phyloP scores from a whole-genome alignment of 2,113 vertebrate species.

The Ochotona princeps region DNA sequence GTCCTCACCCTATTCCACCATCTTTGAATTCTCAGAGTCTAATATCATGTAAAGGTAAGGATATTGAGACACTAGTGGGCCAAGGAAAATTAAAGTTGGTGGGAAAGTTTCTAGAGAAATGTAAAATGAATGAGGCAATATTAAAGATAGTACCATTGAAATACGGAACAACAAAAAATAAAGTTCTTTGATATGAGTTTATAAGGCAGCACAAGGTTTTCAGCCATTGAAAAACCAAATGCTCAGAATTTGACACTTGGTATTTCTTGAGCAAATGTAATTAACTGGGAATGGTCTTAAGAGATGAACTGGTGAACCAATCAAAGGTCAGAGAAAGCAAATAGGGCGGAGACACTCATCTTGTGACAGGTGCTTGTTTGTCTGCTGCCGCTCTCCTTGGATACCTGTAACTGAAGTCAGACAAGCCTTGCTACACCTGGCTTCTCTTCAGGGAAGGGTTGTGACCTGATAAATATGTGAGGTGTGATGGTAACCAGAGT shows the following conservation, averaged over 20 bases:
- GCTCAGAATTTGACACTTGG: not conserved
- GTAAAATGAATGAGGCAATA: accelerated
- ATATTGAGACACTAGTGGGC: not conserved
- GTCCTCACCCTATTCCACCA: no score
- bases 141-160: not conserved
- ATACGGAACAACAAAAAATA: not conserved
- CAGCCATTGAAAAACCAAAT: not conserved
- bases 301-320: not conserved
- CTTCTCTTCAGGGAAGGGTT: constrained; percentile 17
- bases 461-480: constrained; percentile 10
- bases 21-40: no score
- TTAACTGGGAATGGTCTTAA: not conserved
- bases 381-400: not conserved
- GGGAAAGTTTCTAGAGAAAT: not conserved
- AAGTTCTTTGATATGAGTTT: not conserved
- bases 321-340: constrained; percentile 5
- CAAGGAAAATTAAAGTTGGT: not conserved
- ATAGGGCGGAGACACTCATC: not conserved
- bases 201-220: not conserved
- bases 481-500: constrained; percentile 31
- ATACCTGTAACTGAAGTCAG: not conserved
- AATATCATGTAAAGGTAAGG: not conserved
- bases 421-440: not conserved
- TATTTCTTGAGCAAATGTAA: not conserved
- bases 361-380: not conserved